Conservation (phyloP, 2,888 invertebrate species). For the Chesias legatella region DNA sequence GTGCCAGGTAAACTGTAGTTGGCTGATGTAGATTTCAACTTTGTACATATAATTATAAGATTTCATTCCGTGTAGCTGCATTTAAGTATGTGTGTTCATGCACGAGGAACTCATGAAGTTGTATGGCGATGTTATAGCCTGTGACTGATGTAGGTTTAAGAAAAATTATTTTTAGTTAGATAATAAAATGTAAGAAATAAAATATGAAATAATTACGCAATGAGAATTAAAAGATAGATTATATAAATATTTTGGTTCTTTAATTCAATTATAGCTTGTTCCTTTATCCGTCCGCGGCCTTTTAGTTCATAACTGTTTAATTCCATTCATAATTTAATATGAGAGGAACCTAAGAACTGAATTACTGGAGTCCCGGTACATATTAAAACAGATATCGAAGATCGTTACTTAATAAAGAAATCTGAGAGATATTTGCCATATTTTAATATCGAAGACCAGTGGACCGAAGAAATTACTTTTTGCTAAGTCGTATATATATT, state of each 20-base stretch:
- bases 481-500: neutral
- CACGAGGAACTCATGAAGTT: conserved; percentile 7
- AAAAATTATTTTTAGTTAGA: conserved; percentile 38
- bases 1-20: no score
- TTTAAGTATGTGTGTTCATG: conserved; percentile 29
- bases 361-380: neutral
- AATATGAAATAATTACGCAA: conserved; percentile 20
- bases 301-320: no score
- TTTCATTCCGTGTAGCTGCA: conserved; percentile 48
- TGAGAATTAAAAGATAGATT: conserved; percentile 33
- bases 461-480: conserved; percentile 1
- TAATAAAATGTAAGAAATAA: conserved; percentile 26
- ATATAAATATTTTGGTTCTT: conserved; percentile 25
- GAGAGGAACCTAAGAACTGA: neutral
- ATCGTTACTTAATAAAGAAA: neutral
- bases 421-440: conserved; percentile 1
- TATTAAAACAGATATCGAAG: conserved; percentile 2
- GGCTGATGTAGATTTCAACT: conserved; percentile 9
- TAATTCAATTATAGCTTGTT: no score
- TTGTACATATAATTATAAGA: conserved; percentile 26
- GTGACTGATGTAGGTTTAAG: conserved; percentile 61
- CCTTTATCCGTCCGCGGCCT: no score
- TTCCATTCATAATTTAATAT: no score
- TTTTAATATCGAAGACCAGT: conserved; percentile 5
- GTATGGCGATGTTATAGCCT: conserved; percentile 31